Percentiles rank a stretch among this genome's conserved stretches.
phyloP scores from a whole-genome alignment of 64 coral and sea anemone genomes.

The Astreopora myriophthalma region DNA sequence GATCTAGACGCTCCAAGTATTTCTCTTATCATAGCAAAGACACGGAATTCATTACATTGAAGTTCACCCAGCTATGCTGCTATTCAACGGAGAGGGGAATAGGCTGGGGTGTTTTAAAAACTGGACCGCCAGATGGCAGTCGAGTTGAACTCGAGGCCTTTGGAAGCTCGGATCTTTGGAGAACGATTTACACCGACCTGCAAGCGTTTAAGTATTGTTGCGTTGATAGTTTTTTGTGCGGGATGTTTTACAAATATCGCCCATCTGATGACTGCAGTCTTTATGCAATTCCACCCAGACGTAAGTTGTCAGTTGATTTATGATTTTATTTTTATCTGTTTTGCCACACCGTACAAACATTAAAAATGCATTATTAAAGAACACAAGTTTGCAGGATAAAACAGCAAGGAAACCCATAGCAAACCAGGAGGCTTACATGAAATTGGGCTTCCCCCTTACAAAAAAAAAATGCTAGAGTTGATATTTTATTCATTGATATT shows the following conservation, averaged over 20 bases:
- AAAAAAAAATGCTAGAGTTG: no score
- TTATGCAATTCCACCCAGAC: constrained; percentile 14
- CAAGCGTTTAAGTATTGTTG: constrained; percentile 28
- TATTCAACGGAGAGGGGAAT: not conserved
- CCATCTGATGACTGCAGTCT: constrained; percentile 20
- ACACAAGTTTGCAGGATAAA: no score
- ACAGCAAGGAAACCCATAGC: no score
- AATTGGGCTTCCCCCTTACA: no score
- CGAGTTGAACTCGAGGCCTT: not conserved
- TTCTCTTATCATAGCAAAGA: no score
- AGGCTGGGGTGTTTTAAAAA: not conserved
- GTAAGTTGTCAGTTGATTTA: constrained; percentile 5
- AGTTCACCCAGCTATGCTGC: constrained; percentile 22
- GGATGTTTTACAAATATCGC: not conserved
- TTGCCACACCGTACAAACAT: no score
- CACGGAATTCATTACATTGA: no score
- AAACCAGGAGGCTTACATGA: no score
- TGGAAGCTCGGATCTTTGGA: not conserved
- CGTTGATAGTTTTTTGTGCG: not conserved
- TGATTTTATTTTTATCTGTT: not conserved
- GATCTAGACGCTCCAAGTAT: not conserved
- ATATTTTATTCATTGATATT: no score
- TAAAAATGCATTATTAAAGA: no score
- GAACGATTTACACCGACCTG: not conserved
- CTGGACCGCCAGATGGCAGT: not conserved